phyloP scores from a whole-genome alignment of 2,888 invertebrate genomes.

The Amphimallon solstitiale region DNA sequence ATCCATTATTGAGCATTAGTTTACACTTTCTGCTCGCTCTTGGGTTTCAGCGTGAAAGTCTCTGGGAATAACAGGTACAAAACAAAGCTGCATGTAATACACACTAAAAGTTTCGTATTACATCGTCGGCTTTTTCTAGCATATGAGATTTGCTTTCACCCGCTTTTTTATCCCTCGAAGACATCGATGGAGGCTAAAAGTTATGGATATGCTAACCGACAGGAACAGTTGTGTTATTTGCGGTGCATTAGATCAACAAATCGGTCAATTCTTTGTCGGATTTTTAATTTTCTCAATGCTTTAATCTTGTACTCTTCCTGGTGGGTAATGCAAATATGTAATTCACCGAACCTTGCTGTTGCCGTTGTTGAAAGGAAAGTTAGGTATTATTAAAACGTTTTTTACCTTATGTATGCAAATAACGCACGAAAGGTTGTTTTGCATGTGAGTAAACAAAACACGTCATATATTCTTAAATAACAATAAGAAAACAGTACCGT shows the following conservation, averaged over 20 bases:
- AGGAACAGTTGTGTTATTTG: conserved; percentile 27
- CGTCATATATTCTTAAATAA: too few relatives aligned
- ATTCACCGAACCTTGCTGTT: neutral
- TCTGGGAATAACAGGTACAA: conserved; percentile 25
- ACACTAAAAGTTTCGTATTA: conserved; percentile 30
- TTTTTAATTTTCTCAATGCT: neutral
- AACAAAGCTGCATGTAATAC: conserved; percentile 31
- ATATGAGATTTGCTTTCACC: conserved; percentile 22
- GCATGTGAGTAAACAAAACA: too few relatives aligned
- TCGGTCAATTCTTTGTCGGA: conserved; percentile 3
- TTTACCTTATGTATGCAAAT: neutral
- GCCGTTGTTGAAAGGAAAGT: conserved; percentile 9
- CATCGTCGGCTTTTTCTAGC: conserved; percentile 12
- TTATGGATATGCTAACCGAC: conserved; percentile 1
- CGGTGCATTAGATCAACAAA: conserved; percentile 28
- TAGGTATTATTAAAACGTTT: neutral
- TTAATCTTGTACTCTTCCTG: conserved; percentile 12
- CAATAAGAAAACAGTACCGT: too few relatives aligned
- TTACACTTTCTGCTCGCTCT: conserved; percentile 34
- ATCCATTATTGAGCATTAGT: conserved; percentile 32
- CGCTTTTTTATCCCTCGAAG: conserved; percentile 23
- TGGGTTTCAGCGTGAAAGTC: conserved; percentile 30
- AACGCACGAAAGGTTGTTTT: too few relatives aligned
- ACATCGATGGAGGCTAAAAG: conserved; percentile 15
- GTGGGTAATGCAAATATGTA: conserved; percentile 3